Evolutionary conservation across 2,797 vertebrate species (phyloP).

Genomic region (Neosalanx taihuensis): DNA sequence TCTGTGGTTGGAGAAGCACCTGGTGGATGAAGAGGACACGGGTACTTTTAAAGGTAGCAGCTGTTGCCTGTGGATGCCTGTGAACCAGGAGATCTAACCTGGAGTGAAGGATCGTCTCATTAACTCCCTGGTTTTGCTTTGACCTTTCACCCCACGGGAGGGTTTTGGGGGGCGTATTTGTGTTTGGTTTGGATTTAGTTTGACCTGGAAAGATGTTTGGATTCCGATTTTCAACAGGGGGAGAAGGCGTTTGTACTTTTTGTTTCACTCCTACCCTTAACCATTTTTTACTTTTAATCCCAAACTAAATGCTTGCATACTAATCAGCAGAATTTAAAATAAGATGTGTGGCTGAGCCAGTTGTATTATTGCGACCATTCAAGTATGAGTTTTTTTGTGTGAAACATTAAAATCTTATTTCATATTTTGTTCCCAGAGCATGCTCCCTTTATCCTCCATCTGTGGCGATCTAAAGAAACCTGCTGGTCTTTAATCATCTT

Average conservation of each 20-base stretch:
- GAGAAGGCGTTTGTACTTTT: background rate
- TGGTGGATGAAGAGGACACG: slow-evolving; percentile 87
- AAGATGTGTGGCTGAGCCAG: no score
- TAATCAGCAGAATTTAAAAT: background rate
- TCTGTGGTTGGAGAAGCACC: slow-evolving; percentile 83
- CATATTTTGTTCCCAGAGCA: slow-evolving; percentile 46
- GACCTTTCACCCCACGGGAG: slow-evolving; percentile 19
- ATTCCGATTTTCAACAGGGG: background rate
- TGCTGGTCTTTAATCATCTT: slow-evolving; percentile 42
- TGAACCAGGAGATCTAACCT: slow-evolving; percentile 38
- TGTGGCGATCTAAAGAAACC: background rate
- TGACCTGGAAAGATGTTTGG: background rate
- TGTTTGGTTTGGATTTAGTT: slow-evolving; percentile 32
- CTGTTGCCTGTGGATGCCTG: slow-evolving; percentile 64
- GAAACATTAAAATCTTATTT: background rate
- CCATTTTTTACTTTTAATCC: background rate
- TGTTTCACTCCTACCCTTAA: background rate
- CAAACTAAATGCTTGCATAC: background rate
- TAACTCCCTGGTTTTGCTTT: slow-evolving; percentile 46
- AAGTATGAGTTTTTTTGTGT: background rate
- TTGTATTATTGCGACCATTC: background rate
- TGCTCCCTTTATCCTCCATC: slow-evolving; percentile 43
- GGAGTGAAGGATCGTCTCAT: slow-evolving; percentile 31
- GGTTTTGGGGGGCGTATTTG: slow-evolving; percentile 17
- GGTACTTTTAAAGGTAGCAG: slow-evolving; percentile 90